These are phyloP conservation scores for Emys orbicularis DNA, from an alignment of 2,797 vertebrate genomes.

Conservation along the genomic window DNA sequence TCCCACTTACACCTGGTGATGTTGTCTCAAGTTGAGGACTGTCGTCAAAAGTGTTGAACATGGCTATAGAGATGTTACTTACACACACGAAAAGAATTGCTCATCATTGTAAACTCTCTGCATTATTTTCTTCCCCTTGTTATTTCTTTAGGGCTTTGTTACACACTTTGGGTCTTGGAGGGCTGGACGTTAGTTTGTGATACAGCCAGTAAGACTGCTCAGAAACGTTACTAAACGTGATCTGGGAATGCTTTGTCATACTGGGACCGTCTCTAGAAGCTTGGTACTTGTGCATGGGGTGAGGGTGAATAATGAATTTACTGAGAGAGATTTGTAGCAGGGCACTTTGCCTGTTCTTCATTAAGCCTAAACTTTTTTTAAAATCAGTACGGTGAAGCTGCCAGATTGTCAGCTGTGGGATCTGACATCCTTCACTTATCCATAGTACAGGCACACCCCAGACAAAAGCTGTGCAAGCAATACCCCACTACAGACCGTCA, in stretches of 20 bases:
- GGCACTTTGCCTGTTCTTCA: background rate
- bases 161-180: background rate
- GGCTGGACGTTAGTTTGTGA: background rate
- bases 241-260: background rate
- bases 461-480: background rate
- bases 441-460: background rate
- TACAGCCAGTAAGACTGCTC: background rate
- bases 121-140: background rate
- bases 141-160: background rate
- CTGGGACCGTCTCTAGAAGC: background rate
- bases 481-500: background rate
- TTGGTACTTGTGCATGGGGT: background rate
- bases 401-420: background rate
- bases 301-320: background rate
- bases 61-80: fast-evolving
- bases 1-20: background rate
- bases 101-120: background rate
- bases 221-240: background rate
- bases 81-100: fast-evolving
- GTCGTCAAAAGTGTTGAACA: background rate
- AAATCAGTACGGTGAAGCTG: background rate
- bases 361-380: background rate
- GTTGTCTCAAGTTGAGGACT: background rate
- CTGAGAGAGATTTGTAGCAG: background rate
- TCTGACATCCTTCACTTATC: background rate